These are phyloP conservation scores for Anoplius nigerrimus DNA, from an alignment of 2,888 invertebrate species.

Conservation along the genomic window DNA sequence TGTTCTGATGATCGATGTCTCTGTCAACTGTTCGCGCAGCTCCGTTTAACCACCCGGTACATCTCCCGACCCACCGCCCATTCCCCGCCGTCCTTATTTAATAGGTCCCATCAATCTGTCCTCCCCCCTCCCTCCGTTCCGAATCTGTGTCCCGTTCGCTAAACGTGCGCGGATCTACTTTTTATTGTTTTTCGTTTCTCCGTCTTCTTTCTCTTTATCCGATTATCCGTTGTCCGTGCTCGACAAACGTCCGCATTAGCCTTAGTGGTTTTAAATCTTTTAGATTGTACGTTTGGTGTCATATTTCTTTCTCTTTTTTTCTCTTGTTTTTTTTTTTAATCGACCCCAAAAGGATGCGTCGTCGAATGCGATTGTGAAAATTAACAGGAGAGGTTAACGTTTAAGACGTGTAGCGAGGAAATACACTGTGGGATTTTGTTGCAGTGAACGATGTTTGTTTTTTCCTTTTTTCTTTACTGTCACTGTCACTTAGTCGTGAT, in stretches of 20 bases:
- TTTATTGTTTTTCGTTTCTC: not conserved
- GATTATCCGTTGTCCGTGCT: not conserved
- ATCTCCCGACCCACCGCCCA: not conserved
- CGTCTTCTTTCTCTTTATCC: not conserved
- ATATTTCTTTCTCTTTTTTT: not conserved
- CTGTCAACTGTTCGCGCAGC: constrained; percentile 66
- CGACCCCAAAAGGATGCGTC: constrained; percentile 53
- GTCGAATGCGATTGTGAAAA: constrained; percentile 36
- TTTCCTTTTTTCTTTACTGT: constrained; percentile 7
- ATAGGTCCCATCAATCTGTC: not conserved
- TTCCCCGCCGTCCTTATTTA: not conserved
- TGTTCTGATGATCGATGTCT: constrained; percentile 72
- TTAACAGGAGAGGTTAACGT: no score
- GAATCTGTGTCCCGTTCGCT: not conserved
- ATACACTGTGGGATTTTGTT: no score
- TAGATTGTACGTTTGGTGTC: constrained; percentile 18
- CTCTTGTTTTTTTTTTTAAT: constrained; percentile 42
- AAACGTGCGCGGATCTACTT: not conserved
- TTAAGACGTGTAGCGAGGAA: no score
- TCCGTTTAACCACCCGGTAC: constrained; percentile 51
- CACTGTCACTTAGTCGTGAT: constrained; percentile 1
- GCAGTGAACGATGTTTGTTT: not conserved
- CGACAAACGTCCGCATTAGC: not conserved
- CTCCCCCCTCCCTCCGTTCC: not conserved
- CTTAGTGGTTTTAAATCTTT: not conserved